A percentile compares a stretch with the other conserved stretches of the same genome.
Conservation (phyloP, 2,888 invertebrate genomes). For the Rhodophaea formosa region DNA sequence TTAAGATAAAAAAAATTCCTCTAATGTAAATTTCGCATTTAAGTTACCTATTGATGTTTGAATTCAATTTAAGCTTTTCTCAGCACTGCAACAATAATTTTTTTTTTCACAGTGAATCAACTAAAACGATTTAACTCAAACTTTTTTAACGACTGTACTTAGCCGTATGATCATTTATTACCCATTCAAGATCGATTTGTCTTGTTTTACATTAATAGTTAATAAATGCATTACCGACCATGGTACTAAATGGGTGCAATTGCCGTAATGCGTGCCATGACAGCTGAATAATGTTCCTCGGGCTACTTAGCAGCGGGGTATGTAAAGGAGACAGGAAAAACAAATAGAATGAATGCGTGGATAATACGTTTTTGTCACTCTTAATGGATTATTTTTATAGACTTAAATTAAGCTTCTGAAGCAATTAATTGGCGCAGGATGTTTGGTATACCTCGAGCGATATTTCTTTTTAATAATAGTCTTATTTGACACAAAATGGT, state of each 20-base stretch:
- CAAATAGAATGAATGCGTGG: background rate
- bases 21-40: too few relatives aligned
- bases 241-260: slow-evolving; percentile 7
- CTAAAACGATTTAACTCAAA: slow-evolving; percentile 1
- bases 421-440: too few relatives aligned
- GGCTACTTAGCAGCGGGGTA: slow-evolving; percentile 7
- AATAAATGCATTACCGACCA: slow-evolving; percentile 11
- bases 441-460: too few relatives aligned
- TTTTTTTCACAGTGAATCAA: background rate
- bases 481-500: too few relatives aligned
- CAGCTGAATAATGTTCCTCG: slow-evolving; percentile 2
- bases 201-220: slow-evolving; percentile 12
- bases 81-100: background rate
- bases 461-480: too few relatives aligned
- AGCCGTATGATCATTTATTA: background rate
- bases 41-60: too few relatives aligned
- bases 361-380: background rate
- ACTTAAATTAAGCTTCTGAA: background rate
- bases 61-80: too few relatives aligned
- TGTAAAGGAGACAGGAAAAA: background rate
- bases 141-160: background rate
- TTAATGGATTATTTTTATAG: slow-evolving; percentile 1
- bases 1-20: too few relatives aligned
- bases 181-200: slow-evolving; percentile 9
- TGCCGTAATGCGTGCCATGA: slow-evolving; percentile 1